phyloP scores from a whole-genome alignment of 2,797 vertebrate genomes.

The Leucoraja ocellata region DNA sequence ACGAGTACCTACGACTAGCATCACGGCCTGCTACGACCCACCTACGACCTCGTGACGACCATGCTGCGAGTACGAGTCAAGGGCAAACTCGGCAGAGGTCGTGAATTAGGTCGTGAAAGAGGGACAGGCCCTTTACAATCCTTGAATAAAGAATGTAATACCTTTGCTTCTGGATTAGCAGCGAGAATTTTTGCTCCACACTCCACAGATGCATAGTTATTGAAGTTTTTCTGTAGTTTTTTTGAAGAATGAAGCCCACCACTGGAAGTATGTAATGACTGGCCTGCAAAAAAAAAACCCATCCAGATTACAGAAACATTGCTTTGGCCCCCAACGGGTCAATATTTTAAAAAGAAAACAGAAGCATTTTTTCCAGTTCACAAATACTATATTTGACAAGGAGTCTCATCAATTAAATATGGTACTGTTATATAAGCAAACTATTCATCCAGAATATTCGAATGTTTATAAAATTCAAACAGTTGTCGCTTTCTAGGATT shows the following conservation, averaged over 20 bases:
- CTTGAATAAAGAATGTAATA: conserved; percentile 46
- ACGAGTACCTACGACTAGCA: too few species aligned
- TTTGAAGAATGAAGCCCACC: conserved; percentile 75
- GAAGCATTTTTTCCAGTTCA: neutral
- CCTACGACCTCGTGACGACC: too few species aligned
- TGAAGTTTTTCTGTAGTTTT: conserved; percentile 95
- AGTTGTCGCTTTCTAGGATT: neutral
- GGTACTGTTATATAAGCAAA: neutral
- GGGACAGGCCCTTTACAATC: too few species aligned
- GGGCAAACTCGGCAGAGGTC: too few species aligned
- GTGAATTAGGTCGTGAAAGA: too few species aligned
- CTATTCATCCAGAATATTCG: too few species aligned
- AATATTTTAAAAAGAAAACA: too few species aligned
- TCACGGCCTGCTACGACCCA: too few species aligned
- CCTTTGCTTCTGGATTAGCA: conserved; percentile 95
- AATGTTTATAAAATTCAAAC: neutral
- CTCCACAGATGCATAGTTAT: conserved; percentile 97
- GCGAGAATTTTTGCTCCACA: conserved; percentile 96
- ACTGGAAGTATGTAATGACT: conserved; percentile 79
- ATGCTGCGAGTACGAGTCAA: too few species aligned
- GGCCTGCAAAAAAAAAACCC: conserved; percentile 65
- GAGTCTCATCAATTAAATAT: neutral
- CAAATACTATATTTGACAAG: neutral
- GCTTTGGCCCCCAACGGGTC: neutral
- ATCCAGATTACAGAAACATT: neutral